phyloP scores from a whole-genome alignment of 2,113 vertebrate species.

The Anas platyrhynchos region DNA sequence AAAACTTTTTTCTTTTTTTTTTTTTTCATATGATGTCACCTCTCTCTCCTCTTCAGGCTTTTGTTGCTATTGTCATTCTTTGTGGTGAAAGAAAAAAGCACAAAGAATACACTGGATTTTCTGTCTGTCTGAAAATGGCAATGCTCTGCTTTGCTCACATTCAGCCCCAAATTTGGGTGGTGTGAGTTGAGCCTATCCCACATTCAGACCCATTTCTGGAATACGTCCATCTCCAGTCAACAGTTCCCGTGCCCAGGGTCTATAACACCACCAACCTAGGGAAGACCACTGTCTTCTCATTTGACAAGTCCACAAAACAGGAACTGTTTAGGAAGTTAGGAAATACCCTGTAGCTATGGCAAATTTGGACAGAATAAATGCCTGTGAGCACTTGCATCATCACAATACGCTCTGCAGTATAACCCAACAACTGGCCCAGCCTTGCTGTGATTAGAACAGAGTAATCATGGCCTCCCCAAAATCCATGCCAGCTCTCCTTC shows the following conservation, averaged over 20 bases:
- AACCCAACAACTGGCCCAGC: background rate
- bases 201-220: background rate
- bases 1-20: background rate
- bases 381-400: background rate
- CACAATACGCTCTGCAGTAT: background rate
- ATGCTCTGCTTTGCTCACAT: background rate
- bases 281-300: background rate
- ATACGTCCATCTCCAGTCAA: background rate
- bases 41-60: background rate
- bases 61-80: background rate
- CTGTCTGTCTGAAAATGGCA: background rate
- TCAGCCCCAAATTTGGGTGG: background rate
- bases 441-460: background rate
- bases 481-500: background rate
- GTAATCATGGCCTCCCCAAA: background rate
- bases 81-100: background rate
- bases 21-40: constrained; percentile 1
- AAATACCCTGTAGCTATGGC: background rate
- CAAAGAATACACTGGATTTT: background rate
- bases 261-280: background rate
- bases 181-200: background rate
- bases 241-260: background rate
- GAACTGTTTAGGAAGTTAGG: background rate
- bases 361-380: background rate
- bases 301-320: background rate